A percentile compares a stretch with the other conserved stretches of the same genome.
Conservation (phyloP, 2,113 vertebrate genomes). For the Podilymbus podiceps region DNA sequence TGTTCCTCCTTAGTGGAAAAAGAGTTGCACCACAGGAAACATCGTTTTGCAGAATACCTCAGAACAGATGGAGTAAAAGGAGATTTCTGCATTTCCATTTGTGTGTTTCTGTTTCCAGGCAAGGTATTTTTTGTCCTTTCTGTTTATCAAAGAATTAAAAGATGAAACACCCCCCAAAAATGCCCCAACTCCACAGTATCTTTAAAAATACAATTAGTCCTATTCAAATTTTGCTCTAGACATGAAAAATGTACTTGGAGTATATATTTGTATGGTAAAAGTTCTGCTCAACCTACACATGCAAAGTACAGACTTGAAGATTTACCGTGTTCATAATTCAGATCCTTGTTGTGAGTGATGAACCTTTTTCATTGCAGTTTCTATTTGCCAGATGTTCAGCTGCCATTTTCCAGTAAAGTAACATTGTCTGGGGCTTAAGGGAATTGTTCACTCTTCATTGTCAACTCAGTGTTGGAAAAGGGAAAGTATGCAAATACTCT, state of each 20-base stretch:
- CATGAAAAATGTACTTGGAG: not conserved
- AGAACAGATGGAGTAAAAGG: not conserved
- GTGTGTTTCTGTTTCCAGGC: not conserved
- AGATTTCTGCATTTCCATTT: not conserved
- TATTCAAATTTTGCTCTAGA: not conserved
- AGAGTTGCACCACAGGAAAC: not conserved
- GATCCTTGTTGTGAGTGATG: not conserved
- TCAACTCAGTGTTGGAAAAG: not conserved
- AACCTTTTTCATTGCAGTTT: not conserved
- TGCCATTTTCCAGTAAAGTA: not conserved
- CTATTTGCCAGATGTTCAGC: not conserved
- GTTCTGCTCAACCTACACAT: not conserved
- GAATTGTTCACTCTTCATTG: not conserved
- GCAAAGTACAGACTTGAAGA: not conserved
- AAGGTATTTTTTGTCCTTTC: not conserved
- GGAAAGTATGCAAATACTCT: not conserved
- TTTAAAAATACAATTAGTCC: not conserved
- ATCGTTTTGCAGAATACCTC: accelerated
- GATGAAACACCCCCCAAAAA: accelerated
- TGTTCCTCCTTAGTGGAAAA: not conserved
- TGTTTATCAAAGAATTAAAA: not conserved
- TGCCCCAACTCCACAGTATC: accelerated
- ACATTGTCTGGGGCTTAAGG: not conserved
- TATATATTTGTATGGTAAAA: not conserved
- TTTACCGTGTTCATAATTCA: not conserved